Evolutionary conservation across 2,113 vertebrate genomes (phyloP).

Genomic region (Poeciliopsis occidentalis): DNA sequence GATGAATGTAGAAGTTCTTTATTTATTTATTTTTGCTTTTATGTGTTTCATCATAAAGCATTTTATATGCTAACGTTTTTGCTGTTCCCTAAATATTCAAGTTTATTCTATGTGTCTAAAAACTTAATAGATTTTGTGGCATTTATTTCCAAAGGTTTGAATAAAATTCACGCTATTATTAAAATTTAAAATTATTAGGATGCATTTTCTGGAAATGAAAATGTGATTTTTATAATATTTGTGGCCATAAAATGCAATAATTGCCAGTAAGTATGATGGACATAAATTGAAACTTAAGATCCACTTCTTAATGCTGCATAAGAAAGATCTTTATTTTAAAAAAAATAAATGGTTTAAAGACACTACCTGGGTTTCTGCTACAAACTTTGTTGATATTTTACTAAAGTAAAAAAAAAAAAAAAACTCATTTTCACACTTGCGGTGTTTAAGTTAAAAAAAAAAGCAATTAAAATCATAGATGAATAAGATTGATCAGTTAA

Average conservation of each 20-base stretch:
- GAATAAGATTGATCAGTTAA: too few species aligned
- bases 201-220: background rate
- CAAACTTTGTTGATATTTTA: too few species aligned
- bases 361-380: too few species aligned
- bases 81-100: too few species aligned
- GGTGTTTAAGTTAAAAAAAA: too few species aligned
- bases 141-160: background rate
- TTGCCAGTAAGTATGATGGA: background rate
- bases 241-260: background rate
- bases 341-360: background rate
- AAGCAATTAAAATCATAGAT: too few species aligned
- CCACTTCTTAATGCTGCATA: background rate
- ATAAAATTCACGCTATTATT: background rate
- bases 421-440: too few species aligned
- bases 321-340: background rate
- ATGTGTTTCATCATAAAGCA: too few species aligned
- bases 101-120: background rate
- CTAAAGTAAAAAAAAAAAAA: too few species aligned
- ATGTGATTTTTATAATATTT: background rate
- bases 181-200: background rate
- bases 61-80: too few species aligned
- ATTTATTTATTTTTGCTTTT: too few species aligned
- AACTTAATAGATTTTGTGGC: background rate
- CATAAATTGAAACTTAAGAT: background rate
- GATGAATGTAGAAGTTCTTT: too few species aligned